A percentile compares a stretch with the other conserved stretches of the same genome.
These are phyloP conservation scores for Phrixothrix hirtus DNA, from an alignment of 2,888 invertebrate genomes.

Conservation along the genomic window DNA sequence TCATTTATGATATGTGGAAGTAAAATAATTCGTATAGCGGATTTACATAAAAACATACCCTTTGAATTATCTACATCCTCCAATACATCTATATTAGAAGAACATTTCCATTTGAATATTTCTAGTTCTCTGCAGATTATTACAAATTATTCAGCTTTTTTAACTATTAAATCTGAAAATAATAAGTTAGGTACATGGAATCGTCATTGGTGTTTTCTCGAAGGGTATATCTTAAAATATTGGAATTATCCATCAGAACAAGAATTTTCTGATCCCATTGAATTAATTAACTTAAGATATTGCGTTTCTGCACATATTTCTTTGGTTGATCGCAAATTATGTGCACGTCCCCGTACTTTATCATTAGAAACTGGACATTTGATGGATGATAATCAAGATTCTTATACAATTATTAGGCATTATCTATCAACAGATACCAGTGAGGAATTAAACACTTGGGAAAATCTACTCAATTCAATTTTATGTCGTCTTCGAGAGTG, in stretches of 20 bases:
- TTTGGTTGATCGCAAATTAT: constrained; percentile 54
- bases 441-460: constrained; percentile 57
- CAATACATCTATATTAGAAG: constrained; percentile 40
- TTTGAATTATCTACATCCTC: constrained; percentile 43
- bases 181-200: constrained; percentile 57
- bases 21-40: constrained; percentile 41
- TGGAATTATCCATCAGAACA: constrained; percentile 59
- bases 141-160: constrained; percentile 53
- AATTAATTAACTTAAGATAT: constrained; percentile 51
- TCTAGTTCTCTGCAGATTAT: constrained; percentile 44
- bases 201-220: constrained; percentile 59
- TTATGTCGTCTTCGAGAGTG: constrained; percentile 55
- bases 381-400: constrained; percentile 12
- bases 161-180: constrained; percentile 56
- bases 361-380: constrained; percentile 46
- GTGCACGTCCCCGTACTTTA: constrained; percentile 58
- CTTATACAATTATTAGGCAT: constrained; percentile 38
- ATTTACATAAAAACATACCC: constrained; percentile 41
- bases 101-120: constrained; percentile 44
- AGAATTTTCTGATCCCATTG: constrained; percentile 47
- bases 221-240: constrained; percentile 52
- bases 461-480: constrained; percentile 55
- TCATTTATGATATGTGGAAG: constrained; percentile 37
- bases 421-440: constrained; percentile 58
- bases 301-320: constrained; percentile 48